Conservation (phyloP, 2,888 invertebrate species). For the Caenorhabditis sp. region DNA sequence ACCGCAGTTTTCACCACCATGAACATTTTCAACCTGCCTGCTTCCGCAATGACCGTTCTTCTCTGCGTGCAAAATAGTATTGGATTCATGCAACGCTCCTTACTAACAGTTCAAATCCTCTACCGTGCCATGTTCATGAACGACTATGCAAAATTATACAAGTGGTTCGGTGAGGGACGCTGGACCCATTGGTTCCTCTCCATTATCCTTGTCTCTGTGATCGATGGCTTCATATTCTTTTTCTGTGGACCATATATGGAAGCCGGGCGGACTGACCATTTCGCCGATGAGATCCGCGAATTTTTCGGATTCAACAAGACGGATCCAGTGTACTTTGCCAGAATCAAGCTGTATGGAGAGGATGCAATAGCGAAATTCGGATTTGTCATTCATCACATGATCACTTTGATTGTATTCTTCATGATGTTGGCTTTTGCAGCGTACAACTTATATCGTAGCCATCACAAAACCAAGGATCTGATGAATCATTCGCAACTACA, state of each 20-base stretch:
- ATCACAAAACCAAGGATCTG: no score
- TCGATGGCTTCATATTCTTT: background rate
- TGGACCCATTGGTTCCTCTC: no score
- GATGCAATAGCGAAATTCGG: no score
- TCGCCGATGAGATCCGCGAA: background rate
- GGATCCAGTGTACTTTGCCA: background rate
- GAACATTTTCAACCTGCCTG: background rate
- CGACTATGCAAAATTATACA: no score
- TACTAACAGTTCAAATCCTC: constrained; percentile 1
- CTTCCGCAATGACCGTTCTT: background rate
- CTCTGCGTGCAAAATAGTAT: no score
- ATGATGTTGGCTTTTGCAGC: no score
- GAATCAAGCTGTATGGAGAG: background rate
- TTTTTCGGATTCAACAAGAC: background rate
- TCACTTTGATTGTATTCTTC: no score
- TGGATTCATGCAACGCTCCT: background rate
- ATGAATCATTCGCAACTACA: no score
- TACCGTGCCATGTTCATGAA: background rate
- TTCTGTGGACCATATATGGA: background rate
- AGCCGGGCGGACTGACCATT: background rate
- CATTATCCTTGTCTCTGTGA: background rate
- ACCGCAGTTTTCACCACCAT: background rate
- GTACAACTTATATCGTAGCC: no score
- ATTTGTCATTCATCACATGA: no score
- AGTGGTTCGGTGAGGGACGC: no score